phyloP scores from a whole-genome alignment of 2,113 vertebrate genomes.

The Vimba vimba region DNA sequence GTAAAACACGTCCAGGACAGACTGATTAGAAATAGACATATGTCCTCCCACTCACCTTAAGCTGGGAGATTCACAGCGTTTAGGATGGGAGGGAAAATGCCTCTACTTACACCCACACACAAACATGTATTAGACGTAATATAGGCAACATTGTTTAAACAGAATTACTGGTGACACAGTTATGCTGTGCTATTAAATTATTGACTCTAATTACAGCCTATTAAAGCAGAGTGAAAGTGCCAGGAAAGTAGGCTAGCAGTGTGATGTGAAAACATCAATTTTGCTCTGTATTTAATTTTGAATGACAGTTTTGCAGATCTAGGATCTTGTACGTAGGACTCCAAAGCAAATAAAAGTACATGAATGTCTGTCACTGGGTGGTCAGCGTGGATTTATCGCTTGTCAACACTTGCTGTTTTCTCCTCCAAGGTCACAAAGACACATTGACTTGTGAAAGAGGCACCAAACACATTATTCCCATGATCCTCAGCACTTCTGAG shows the following conservation, averaged over 20 bases:
- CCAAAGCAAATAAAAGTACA: conserved; percentile 35
- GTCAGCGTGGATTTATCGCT: conserved; percentile 34
- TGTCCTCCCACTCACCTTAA: conserved; percentile 20
- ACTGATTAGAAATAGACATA: conserved; percentile 56
- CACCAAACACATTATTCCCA: conserved; percentile 54
- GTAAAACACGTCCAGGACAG: conserved; percentile 23
- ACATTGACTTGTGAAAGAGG: conserved; percentile 26
- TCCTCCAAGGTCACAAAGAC: conserved; percentile 47
- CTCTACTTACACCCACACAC: background rate
- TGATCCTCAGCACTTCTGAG: conserved; percentile 48
- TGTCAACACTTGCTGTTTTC: conserved; percentile 45
- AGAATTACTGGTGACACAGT: conserved; percentile 21
- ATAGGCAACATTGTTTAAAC: background rate
- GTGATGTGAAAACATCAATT: conserved; percentile 44
- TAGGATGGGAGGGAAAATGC: conserved; percentile 19
- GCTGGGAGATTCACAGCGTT: conserved; percentile 11
- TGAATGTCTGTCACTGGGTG: conserved; percentile 10
- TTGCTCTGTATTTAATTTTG: conserved; percentile 33
- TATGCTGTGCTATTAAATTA: background rate
- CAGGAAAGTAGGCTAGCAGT: conserved; percentile 29
- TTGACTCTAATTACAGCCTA: conserved; percentile 28
- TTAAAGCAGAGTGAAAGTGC: background rate
- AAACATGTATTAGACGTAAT: conserved; percentile 10
- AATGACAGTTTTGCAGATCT: conserved; percentile 44
- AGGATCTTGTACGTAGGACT: conserved; percentile 19